Base-by-base conservation (phyloP, 2,797 vertebrate species). In the Phalloptychus januarius region DNA sequence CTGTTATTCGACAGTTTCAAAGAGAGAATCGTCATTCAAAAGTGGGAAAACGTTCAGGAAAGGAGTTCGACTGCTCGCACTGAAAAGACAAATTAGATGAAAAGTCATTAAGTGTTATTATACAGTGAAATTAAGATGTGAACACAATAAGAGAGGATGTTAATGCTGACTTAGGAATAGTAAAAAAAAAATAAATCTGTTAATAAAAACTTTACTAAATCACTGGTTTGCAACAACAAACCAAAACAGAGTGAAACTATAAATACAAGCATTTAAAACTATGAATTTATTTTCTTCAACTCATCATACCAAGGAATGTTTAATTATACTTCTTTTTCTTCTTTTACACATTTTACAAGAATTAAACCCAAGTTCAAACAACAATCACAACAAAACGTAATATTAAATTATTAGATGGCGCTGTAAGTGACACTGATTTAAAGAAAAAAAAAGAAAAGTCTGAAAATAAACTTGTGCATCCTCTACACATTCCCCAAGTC, bases 271-370 rank as follows among this genome's bases (percentile, higher is more conserved):
- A 38, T 23, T 23, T 72, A 50, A 72, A 72, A 72, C 33, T 36
- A 44, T 28, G 3, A 2, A 42, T 77, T 90, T 80, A 79, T 88
- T 88, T 54, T 58, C 67, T 73, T 65, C 69, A 80, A 31, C 74
- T 88, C 84, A 86, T 70, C 72, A 74, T 86, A 71, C 89, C 83
- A 89, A 86, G 81, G 83, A 90, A 92, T 87, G 84, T 89, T 67
- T 69, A 69, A 46, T 77, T 86, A 77, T 78, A 86, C 20, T 25
- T 52, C 5, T 54, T 11, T 54, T 54, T 23, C 72, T 61, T 63
- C 38, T 73, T 85, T 75, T 78, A 80, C 82, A 89, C 46, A 85
- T 85, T 73, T 78, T 74, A 85, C 83, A 86, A 74, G 79, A 81
- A 89, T 42, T 72, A 61, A 67, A 72, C 54, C 54, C 77, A 69